These are phyloP conservation scores for Macrochelys suwanniensis DNA, from an alignment of 2,797 vertebrate species.

Conservation along the genomic window DNA sequence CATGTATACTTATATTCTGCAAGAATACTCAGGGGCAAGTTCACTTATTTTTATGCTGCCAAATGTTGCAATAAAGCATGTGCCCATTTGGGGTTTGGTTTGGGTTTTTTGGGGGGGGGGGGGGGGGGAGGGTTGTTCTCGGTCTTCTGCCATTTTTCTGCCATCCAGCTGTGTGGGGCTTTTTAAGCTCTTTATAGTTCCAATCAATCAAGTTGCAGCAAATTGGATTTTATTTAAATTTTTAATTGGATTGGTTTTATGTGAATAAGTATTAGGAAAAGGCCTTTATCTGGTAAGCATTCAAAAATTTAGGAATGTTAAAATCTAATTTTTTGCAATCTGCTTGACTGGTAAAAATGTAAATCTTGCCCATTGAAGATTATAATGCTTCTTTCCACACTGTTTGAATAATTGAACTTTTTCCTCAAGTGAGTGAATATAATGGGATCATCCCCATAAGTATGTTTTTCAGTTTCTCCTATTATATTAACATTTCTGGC, in stretches of 20 bases:
- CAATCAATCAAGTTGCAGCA: slow-evolving; percentile 1
- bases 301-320: slow-evolving; percentile 30
- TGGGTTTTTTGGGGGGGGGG: neutral
- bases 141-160: neutral
- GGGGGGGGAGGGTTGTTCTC: too few relatives aligned
- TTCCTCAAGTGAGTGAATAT: neutral
- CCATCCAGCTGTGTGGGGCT: neutral
- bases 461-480: slow-evolving; percentile 15
- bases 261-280: slow-evolving; percentile 21
- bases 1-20: neutral
- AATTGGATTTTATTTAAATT: slow-evolving; percentile 54
- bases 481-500: neutral
- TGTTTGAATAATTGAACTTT: slow-evolving; percentile 34
- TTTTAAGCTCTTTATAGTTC: slow-evolving; percentile 26
- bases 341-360: slow-evolving; percentile 20
- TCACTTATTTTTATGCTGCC: slow-evolving; percentile 13
- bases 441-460: neutral
- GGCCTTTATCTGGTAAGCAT: slow-evolving; percentile 31
- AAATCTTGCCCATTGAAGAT: slow-evolving; percentile 5
- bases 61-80: neutral
- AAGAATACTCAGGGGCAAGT: neutral
- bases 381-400: neutral
- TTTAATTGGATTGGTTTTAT: slow-evolving; percentile 50
- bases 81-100: neutral
- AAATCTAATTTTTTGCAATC: neutral